A percentile compares a stretch with the other conserved stretches of the same genome.
phyloP scores from a whole-genome alignment of 2,113 vertebrate genomes.

The rat (Rattus norvegicus) region GRCr8 NC_086019.1:184862001-184862500 shows the following conservation, averaged over 20 bases:
- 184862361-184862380: constrained; percentile 97
- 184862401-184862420: rapidly evolving
- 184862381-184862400: constrained; percentile 89
- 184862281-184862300: neutral
- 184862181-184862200: neutral
- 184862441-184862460: neutral
- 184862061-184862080: neutral
- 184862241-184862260: neutral
- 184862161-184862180: neutral
- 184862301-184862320: neutral
- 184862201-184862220: too few species aligned
- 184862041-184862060: neutral
- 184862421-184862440: neutral
- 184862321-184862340: constrained; percentile 94
- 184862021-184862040: neutral
- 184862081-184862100: neutral
- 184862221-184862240: neutral
- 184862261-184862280: neutral
- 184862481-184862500: neutral
- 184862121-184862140: neutral
- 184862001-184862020: neutral
- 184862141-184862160: neutral
- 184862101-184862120: too few species aligned
- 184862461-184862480: neutral
- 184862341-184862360: constrained; percentile 93